These are phyloP conservation scores for Myanophis thanlyinensis DNA, from an alignment of 2,113 vertebrate species.

Conservation along the genomic window DNA sequence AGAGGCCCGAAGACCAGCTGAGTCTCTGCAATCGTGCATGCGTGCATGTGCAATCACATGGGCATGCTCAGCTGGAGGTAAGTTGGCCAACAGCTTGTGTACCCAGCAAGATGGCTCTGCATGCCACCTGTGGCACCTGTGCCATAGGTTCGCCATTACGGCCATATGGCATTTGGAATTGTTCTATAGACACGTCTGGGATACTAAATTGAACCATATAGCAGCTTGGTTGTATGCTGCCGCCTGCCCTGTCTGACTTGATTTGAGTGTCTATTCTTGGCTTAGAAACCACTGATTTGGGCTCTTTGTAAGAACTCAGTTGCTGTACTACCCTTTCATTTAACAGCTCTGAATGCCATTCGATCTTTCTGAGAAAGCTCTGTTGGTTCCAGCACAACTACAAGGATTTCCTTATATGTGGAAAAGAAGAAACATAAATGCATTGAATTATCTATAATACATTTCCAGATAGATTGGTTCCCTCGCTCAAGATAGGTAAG, in stretches of 20 bases:
- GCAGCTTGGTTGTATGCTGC: neutral
- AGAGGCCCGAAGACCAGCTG: no score
- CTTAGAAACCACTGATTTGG: neutral
- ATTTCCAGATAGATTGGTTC: slow-evolving; percentile 72
- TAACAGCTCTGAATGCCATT: slow-evolving; percentile 56
- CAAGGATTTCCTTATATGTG: slow-evolving; percentile 42
- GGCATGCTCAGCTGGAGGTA: no score
- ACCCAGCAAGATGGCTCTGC: no score
- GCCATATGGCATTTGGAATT: neutral
- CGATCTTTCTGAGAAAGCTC: slow-evolving; percentile 55
- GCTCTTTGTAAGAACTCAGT: neutral
- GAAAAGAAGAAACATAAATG: slow-evolving; percentile 68
- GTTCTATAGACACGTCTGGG: neutral
- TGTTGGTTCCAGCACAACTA: slow-evolving; percentile 65
- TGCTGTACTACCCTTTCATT: slow-evolving; percentile 25
- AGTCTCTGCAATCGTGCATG: no score
- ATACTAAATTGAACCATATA: neutral
- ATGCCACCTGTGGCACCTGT: no score
- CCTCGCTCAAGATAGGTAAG: slow-evolving; percentile 71
- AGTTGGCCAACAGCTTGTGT: no score
- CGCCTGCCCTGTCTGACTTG: no score
- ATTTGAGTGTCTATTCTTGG: neutral
- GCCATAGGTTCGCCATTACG: no score
- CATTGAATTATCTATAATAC: neutral
- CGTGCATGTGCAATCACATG: no score